Evolutionary conservation across 2,797 vertebrate species (phyloP).

Genomic region (Crenichthys baileyi): DNA sequence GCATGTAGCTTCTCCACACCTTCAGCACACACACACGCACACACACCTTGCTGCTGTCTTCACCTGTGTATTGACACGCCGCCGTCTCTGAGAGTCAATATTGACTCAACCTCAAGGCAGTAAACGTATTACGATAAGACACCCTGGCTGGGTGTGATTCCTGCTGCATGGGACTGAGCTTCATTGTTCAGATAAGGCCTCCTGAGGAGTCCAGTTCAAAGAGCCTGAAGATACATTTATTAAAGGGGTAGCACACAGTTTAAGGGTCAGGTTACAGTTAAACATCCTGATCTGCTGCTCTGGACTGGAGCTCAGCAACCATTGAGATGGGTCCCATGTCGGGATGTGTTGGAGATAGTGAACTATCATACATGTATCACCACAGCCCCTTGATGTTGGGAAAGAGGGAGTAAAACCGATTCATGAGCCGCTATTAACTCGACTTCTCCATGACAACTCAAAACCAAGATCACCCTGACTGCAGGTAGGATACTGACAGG

Average conservation of each 20-base stretch:
- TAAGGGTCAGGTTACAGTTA: no score
- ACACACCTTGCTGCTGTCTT: background rate
- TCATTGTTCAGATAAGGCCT: no score
- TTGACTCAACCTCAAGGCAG: background rate
- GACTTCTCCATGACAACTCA: background rate
- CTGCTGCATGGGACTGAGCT: background rate
- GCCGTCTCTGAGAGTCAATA: background rate
- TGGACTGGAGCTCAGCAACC: no score
- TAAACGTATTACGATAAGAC: background rate
- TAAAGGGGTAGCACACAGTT: no score
- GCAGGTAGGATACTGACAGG: background rate
- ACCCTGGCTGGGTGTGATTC: background rate
- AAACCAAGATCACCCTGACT: background rate
- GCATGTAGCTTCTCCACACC: background rate
- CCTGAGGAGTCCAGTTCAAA: no score
- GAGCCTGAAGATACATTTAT: no score
- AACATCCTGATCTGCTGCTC: no score
- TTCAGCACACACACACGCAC: background rate
- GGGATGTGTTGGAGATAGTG: no score
- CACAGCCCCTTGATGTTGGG: background rate
- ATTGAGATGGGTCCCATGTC: no score
- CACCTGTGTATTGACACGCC: background rate
- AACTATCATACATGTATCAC: no score
- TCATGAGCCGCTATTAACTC: background rate
- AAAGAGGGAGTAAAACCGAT: background rate